A percentile compares a stretch with the other conserved stretches of the same genome.
phyloP scores from a whole-genome alignment of 2,113 vertebrate genomes.

The Poicephalus gulielmi region DNA sequence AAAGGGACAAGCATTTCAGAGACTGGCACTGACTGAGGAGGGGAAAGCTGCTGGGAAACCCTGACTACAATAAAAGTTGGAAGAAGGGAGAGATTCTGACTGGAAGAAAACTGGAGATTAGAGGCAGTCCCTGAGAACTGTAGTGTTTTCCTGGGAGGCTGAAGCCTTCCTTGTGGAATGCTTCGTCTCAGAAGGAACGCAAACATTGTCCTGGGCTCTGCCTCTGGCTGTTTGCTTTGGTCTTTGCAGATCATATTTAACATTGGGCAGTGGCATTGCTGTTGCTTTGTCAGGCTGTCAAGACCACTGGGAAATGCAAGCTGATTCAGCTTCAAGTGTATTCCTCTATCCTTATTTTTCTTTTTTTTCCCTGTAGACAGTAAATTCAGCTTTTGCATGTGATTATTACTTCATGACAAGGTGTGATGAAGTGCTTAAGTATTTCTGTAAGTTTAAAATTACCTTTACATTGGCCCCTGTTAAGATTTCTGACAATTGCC shows the following conservation, averaged over 20 bases:
- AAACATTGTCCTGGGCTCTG: constrained; percentile 9
- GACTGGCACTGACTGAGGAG: neutral
- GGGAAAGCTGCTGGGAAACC: neutral
- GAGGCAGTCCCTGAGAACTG: neutral
- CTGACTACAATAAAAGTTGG: neutral
- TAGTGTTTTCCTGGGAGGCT: constrained; percentile 16
- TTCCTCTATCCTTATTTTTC: neutral
- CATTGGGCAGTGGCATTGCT: neutral
- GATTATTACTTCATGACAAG: constrained; percentile 27
- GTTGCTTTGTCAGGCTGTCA: neutral
- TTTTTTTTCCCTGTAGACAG: neutral
- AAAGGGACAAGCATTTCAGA: neutral
- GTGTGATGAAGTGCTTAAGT: constrained; percentile 7
- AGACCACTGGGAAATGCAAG: neutral
- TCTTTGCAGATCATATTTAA: neutral
- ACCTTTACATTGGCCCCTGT: constrained; percentile 36
- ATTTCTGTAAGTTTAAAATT: constrained; percentile 59
- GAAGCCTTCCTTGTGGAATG: neutral
- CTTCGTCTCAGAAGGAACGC: neutral
- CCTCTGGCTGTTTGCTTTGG: neutral
- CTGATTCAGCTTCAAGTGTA: neutral
- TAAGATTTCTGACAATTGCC: constrained; percentile 66
- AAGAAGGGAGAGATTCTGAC: neutral
- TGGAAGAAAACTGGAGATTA: neutral
- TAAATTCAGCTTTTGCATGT: constrained; percentile 14